phyloP scores from a whole-genome alignment of 2,888 invertebrate genomes.

The Helobdella robusta region DNA sequence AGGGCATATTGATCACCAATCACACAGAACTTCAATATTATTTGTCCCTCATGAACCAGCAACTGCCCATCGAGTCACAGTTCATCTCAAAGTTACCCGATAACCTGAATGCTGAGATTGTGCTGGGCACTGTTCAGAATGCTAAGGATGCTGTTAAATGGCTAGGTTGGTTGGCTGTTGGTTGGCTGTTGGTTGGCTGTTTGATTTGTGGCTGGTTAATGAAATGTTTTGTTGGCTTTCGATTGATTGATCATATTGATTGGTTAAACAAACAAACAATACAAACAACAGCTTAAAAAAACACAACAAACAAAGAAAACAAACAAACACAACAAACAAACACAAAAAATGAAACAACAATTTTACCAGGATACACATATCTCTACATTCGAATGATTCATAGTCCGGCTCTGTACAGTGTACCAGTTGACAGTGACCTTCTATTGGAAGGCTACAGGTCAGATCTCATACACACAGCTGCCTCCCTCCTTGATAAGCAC shows the following conservation, averaged over 20 bases:
- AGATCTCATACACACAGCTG: slow-evolving; percentile 90
- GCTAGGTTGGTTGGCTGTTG: slow-evolving; percentile 56
- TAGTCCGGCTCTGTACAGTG: slow-evolving; percentile 77
- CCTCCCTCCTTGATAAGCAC: slow-evolving; percentile 73
- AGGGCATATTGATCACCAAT: slow-evolving; percentile 91
- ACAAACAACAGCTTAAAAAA: background rate
- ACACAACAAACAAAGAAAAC: slow-evolving; percentile 8
- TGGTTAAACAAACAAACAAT: no score
- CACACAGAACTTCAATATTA: slow-evolving; percentile 98
- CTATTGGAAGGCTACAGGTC: slow-evolving; percentile 79
- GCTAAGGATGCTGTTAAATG: slow-evolving; percentile 82
- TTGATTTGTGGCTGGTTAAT: no score
- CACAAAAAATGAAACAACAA: background rate
- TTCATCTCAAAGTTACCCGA: slow-evolving; percentile 83
- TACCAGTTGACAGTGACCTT: slow-evolving; percentile 71
- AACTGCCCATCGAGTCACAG: slow-evolving; percentile 91
- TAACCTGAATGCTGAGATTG: slow-evolving; percentile 94
- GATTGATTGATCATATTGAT: no score
- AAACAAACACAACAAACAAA: no score
- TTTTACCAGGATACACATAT: slow-evolving; percentile 69
- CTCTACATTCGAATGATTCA: slow-evolving; percentile 88
- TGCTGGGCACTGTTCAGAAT: slow-evolving; percentile 83
- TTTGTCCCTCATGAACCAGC: slow-evolving; percentile 89
- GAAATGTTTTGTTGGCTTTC: no score
- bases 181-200: no score